Base-by-base conservation (phyloP, 2,888 invertebrate species). In the Tridacna crocea region DNA sequence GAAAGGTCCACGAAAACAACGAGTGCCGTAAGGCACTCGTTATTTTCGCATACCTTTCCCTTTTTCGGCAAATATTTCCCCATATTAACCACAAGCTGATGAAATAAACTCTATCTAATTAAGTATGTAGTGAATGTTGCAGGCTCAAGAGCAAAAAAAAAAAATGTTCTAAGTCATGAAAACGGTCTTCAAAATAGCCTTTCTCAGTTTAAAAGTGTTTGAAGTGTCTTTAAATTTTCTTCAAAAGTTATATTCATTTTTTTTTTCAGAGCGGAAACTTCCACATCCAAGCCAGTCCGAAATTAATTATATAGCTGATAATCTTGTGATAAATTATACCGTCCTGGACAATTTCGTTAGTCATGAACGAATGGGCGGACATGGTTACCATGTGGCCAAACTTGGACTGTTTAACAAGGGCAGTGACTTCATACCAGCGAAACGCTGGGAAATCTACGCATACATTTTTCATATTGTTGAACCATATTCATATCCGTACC, bases 361-460 rank as follows among this genome's bases (percentile, higher is more conserved):
- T 24, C 81, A 83, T 8, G 55, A 82, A 48, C 22, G 11, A 27
- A 36, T 82, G 63, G 78, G 77, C 11, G 51, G 47, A 0, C 51
- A 72, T 13, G 82, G 82, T 0, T 78, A 65, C 26, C 78, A 46
- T 60, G n/a, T 82, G 17, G 86, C 85, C 2, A 82, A 85, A 12
- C 77, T 91, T 22, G 82, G 87, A n/a, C 85, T 91, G 46, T 80
- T 74, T 22, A 92, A 92, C 77, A 87, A 68, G 1, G 91, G 91
- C 0, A 63, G 70, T 47, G 36, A 77, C 26, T 75, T 84, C 19
- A 81, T 92, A 17, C 79, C 85, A 11, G 72, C 76, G 0, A 74
- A 74, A 17, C 88, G 84, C 22, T 92, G 91, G 91, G 81, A 77
- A 27, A 80, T 92, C 15, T 88, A 87, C 55, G 82, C 76, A 4